Conservation (phyloP, 2,888 invertebrate species). For the Anodontia alba region DNA sequence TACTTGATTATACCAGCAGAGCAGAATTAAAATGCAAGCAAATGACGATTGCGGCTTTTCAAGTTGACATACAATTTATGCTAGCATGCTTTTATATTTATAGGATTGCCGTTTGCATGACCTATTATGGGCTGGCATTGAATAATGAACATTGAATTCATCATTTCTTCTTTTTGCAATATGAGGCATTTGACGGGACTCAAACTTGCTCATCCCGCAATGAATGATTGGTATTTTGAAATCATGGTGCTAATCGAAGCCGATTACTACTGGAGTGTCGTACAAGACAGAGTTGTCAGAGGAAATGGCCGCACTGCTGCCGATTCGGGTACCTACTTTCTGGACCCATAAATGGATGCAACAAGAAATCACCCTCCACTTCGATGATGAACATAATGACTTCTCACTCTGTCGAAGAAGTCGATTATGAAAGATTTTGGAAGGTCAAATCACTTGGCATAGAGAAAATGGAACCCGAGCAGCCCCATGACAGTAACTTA, state of each 20-base stretch:
- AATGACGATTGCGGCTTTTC: too few relatives aligned
- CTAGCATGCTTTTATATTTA: too few relatives aligned
- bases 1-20: too few relatives aligned
- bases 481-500: not conserved
- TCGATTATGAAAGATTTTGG: slow-evolving; percentile 35
- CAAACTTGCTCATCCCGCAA: slow-evolving; percentile 7
- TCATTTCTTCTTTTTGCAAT: too few relatives aligned
- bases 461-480: not conserved
- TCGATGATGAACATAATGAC: slow-evolving; percentile 31
- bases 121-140: too few relatives aligned
- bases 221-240: slow-evolving; percentile 8
- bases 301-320: slow-evolving; percentile 15
- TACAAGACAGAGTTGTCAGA: slow-evolving; percentile 1
- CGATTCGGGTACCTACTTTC: slow-evolving; percentile 14
- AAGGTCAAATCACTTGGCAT: slow-evolving; percentile 40
- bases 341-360: not conserved
- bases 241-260: not conserved
- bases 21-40: too few relatives aligned
- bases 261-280: not conserved
- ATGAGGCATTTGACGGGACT: not conserved
- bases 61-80: too few relatives aligned
- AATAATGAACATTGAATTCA: too few relatives aligned
- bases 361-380: not conserved
- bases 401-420: slow-evolving; percentile 7
- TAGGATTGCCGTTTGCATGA: too few relatives aligned